Conservation (phyloP, 2,888 invertebrate species). For the Idaea dimidiata region DNA sequence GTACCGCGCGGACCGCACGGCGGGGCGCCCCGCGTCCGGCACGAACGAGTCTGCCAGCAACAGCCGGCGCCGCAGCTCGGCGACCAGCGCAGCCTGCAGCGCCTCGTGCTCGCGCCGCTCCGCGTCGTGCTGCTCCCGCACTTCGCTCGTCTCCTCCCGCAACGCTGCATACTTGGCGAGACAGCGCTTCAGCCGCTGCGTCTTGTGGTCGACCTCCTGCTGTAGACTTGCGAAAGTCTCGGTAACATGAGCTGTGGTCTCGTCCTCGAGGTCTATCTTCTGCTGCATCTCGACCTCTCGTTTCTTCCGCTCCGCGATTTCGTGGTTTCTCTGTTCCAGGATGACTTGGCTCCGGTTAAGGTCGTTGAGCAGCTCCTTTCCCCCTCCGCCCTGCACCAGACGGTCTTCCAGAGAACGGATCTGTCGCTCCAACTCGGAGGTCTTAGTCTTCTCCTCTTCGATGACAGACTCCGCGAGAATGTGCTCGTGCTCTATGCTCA, state of each 20-base stretch:
- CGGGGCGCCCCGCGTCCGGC: conserved; percentile 78
- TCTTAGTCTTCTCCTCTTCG: conserved; percentile 86
- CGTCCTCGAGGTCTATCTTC: conserved; percentile 95
- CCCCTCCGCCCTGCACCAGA: conserved; percentile 91
- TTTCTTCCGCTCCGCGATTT: conserved; percentile 95
- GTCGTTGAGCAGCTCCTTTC: conserved; percentile 95
- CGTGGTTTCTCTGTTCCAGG: conserved; percentile 88
- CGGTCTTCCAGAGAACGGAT: conserved; percentile 95
- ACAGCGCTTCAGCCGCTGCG: conserved; percentile 92
- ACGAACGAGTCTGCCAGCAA: conserved; percentile 95
- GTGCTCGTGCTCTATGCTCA: conserved; percentile 73
- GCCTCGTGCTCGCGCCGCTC: conserved; percentile 96
- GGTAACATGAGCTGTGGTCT: conserved; percentile 93
- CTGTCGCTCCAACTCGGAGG: conserved; percentile 88
- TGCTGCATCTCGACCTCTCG: conserved; percentile 96
- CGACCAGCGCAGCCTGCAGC: conserved; percentile 89
- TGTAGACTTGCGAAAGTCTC: conserved; percentile 95
- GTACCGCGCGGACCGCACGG: conserved; percentile 82
- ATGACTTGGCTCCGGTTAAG: conserved; percentile 96
- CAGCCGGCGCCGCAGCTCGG: conserved; percentile 93
- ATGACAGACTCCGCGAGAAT: conserved; percentile 72
- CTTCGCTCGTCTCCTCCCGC: conserved; percentile 74
- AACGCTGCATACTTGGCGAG: conserved; percentile 88
- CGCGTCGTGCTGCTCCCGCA: conserved; percentile 90
- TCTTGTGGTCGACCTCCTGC: conserved; percentile 98